Percentiles rank a stretch among this genome's conserved stretches.
These are phyloP conservation scores for Pollimyrus isidori DNA, from an alignment of 2,113 vertebrate species.

Conservation along the genomic window DNA sequence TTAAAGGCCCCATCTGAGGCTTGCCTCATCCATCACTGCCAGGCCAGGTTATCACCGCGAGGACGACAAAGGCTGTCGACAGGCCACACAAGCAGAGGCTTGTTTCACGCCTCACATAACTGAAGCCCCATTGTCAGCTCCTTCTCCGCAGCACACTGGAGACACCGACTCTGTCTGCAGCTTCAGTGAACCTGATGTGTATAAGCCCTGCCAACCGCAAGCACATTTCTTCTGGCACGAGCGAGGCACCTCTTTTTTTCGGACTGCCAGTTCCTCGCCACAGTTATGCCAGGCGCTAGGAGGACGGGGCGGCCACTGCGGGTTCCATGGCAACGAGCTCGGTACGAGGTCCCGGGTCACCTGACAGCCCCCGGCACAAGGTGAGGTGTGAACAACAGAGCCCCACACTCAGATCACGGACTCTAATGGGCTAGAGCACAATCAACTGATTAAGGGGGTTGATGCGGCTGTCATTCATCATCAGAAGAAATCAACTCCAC, in stretches of 20 bases:
- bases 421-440: neutral
- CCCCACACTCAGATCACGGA: neutral
- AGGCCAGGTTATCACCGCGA: neutral
- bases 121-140: neutral
- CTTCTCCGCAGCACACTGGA: neutral
- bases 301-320: neutral
- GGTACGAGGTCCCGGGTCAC: neutral
- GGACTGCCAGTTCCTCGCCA: neutral
- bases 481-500: neutral
- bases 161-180: neutral
- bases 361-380: neutral
- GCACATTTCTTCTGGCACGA: neutral
- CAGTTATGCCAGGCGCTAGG: neutral
- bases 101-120: neutral
- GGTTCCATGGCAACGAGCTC: neutral
- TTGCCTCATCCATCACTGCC: neutral
- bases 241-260: neutral
- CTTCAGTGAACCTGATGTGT: neutral
- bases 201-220: neutral
- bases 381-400: neutral
- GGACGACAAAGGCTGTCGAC: neutral
- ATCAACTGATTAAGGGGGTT: neutral
- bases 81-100: neutral
- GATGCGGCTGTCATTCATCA: neutral
- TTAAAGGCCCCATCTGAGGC: neutral